Evolutionary conservation across 2,888 invertebrate species (phyloP), one percentile per base, ranked within the genome.

Genomic region (Amaurobius ferox): DNA sequence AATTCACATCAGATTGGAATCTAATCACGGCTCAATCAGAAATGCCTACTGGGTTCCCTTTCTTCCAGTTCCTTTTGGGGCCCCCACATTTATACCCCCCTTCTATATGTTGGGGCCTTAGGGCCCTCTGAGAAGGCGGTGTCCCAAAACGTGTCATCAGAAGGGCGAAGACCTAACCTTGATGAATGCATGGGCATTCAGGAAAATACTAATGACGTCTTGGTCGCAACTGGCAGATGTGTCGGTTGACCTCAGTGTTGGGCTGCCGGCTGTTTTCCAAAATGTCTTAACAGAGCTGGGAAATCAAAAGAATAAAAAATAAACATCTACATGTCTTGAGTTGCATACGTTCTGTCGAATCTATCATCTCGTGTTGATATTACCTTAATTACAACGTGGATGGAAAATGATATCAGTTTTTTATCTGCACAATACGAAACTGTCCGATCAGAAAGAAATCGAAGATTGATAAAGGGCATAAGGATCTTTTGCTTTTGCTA

Each of bases 161-260:
- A 77, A 81, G 83, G 83, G 77, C 77, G 76, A 85, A 62, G 83
- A 77, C 83, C 83, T 85, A 85, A 72, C 83, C 83, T 85, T 74
- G 55, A 79, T 62, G 73, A 81, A 81, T 81, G 81, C 68, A 81
- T 81, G 74, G 74, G 70, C 74, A 81, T 81, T 74, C 70, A 81
- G 66, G 66, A 67, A 85, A 77, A 85, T 85, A 85, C 83, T 85
- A 85, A 85, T 85, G 77, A 85, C 72, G 76, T 55, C 32, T 66
- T 61, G 66, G 64, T 72, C 77, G 76, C 83, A 77, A 77, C 77
- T 64, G 66, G 83, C 77, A 77, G 83, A 85, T 85, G 83, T 61
- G 70, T 66, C 29, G 66, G 67, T 83, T 66, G 81, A 85, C 83
- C 83, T 85, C 23, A 55, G 23, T 11, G 55, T 1, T 3, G 19